Percentiles rank a stretch among this genome's conserved stretches.
phyloP scores from a whole-genome alignment of 2,888 invertebrate genomes.

The Rotaria socialis region DNA sequence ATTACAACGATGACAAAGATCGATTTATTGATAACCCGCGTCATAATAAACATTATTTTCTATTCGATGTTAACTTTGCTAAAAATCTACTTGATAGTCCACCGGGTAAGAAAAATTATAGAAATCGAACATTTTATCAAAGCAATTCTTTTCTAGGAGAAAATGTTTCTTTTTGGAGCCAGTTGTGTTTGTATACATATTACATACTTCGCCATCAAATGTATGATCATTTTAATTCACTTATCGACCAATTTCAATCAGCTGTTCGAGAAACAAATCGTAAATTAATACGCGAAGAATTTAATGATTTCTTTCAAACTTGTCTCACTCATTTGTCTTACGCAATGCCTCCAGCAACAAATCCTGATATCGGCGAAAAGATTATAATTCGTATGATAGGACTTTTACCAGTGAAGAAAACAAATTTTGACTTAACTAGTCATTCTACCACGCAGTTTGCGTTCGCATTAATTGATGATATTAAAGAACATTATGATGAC shows the following conservation, averaged over 20 bases:
- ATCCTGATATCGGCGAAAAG: neutral
- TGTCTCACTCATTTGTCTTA: neutral
- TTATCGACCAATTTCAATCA: neutral
- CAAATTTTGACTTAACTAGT: neutral
- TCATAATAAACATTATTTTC: neutral
- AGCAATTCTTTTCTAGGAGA: neutral
- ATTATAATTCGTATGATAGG: neutral
- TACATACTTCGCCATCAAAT: neutral
- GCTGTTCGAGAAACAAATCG: neutral
- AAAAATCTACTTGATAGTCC: neutral
- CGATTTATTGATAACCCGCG: neutral
- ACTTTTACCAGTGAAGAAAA: neutral
- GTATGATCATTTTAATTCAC: neutral
- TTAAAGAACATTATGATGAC: neutral
- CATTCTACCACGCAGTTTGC: neutral
- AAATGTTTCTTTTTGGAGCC: neutral
- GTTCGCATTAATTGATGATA: neutral
- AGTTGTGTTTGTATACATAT: conserved; percentile 19
- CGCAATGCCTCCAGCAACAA: neutral
- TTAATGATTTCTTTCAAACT: neutral
- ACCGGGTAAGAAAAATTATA: neutral
- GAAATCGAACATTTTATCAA: neutral
- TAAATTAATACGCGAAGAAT: neutral
- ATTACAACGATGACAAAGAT: neutral
- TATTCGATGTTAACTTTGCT: neutral